Percentiles rank a stretch among this genome's conserved stretches.
Evolutionary conservation across 2,888 invertebrate genomes (phyloP).

Genomic region (Globia sparganii): DNA sequence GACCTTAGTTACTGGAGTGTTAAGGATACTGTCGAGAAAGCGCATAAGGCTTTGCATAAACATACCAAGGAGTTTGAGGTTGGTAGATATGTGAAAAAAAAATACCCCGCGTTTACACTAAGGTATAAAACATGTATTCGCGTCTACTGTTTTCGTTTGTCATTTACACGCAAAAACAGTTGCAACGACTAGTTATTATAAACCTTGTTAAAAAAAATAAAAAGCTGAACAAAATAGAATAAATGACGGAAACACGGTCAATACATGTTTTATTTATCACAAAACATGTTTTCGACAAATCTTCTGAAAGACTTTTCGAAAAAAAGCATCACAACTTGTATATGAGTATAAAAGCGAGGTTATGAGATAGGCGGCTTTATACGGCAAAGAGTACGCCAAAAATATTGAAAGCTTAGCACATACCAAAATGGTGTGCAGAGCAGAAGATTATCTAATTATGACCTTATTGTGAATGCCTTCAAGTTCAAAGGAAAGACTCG

Average conservation of each 20-base stretch:
- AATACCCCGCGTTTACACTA: neutral
- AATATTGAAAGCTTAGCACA: neutral
- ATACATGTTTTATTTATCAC: too few relatives aligned
- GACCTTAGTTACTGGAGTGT: constrained; percentile 98
- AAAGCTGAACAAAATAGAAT: too few relatives aligned
- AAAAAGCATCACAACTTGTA: too few relatives aligned
- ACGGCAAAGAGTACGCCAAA: too few relatives aligned
- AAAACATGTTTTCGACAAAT: too few relatives aligned
- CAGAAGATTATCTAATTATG: neutral
- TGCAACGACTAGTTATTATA: too few relatives aligned
- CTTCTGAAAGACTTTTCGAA: neutral
- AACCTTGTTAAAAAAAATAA: too few relatives aligned
- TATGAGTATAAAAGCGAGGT: too few relatives aligned
- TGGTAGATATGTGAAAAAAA: neutral
- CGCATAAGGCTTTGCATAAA: constrained; percentile 96
- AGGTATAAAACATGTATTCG: neutral
- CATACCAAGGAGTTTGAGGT: constrained; percentile 96
- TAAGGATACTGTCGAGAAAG: constrained; percentile 96
- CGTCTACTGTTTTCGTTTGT: neutral
- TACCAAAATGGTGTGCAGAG: neutral
- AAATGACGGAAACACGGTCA: too few relatives aligned
- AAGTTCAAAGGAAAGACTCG: neutral
- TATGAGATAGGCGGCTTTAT: too few relatives aligned
- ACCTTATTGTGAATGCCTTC: neutral
- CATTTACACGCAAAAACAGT: neutral